Conservation (phyloP, 2,797 vertebrate genomes). For the Apodemus agrarius region DNA sequence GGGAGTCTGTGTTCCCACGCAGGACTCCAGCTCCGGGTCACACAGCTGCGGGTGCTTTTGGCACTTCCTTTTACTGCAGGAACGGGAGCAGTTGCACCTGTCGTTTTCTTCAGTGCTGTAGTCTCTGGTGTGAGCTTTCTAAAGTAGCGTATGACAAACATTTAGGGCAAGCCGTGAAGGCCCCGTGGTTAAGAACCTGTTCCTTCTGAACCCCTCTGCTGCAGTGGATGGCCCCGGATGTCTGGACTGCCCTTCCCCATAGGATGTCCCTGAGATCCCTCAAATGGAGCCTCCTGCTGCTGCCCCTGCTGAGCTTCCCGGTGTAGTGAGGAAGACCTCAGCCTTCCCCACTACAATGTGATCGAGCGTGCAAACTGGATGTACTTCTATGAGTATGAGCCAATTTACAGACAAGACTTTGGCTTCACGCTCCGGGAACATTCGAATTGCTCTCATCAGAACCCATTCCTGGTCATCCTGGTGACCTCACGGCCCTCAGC, state of each 20-base stretch:
- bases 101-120: too few relatives aligned
- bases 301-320: constrained; percentile 56
- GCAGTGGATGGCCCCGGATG: constrained; percentile 48
- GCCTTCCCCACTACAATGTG: constrained; percentile 23
- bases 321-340: constrained; percentile 80
- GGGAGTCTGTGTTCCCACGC: too few relatives aligned
- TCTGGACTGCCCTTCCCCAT: constrained; percentile 1
- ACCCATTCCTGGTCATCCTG: constrained; percentile 85
- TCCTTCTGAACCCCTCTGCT: background rate
- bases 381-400: constrained; percentile 85
- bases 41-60: too few relatives aligned
- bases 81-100: too few relatives aligned
- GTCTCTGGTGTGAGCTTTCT: too few relatives aligned
- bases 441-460: constrained; percentile 63
- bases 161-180: too few relatives aligned
- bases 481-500: constrained; percentile 81
- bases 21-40: too few relatives aligned
- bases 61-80: too few relatives aligned
- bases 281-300: constrained; percentile 76
- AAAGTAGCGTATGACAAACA: too few relatives aligned
- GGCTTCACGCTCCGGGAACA: constrained; percentile 77
- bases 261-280: constrained; percentile 53
- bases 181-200: background rate
- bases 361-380: constrained; percentile 66
- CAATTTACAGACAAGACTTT: constrained; percentile 75